A percentile compares a stretch with the other conserved stretches of the same genome.
phyloP scores from a whole-genome alignment of 2,113 vertebrate genomes.

The Poeciliopsis retropinna region DNA sequence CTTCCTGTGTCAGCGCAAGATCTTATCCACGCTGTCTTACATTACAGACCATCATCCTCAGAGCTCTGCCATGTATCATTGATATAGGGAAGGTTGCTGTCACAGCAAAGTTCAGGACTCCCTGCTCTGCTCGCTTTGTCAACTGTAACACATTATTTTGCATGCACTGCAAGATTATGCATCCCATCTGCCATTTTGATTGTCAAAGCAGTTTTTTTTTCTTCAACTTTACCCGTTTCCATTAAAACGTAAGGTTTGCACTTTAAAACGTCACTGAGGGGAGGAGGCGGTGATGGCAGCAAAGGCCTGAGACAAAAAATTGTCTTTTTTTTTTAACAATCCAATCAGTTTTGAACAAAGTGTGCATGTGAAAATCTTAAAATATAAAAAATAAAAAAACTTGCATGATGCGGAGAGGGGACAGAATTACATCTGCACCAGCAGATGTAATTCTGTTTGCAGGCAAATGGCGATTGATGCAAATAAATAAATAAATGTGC shows the following conservation, averaged over 20 bases:
- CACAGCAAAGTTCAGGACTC: conserved; percentile 46
- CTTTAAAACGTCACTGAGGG: not conserved
- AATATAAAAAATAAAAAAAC: not conserved
- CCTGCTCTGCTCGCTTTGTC: conserved; percentile 7
- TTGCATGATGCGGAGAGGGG: not conserved
- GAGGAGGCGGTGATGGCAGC: no score
- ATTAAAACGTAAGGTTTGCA: not conserved
- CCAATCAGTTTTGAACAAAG: conserved; percentile 3
- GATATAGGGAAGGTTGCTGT: conserved; percentile 26
- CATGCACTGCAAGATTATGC: conserved; percentile 30
- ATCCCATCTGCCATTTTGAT: conserved; percentile 71
- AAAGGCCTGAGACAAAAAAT: not conserved
- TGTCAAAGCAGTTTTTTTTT: conserved; percentile 32
- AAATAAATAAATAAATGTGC: conserved; percentile 3
- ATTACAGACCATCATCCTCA: not conserved
- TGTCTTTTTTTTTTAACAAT: not conserved
- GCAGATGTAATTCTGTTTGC: conserved; percentile 30
- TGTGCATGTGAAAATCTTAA: not conserved
- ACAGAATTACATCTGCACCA: conserved; percentile 12
- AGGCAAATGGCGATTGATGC: conserved; percentile 46
- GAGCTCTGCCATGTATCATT: conserved; percentile 16
- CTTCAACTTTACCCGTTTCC: not conserved
- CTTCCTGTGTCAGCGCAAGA: not conserved
- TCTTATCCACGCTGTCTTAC: not conserved
- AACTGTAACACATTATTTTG: conserved; percentile 41